These are phyloP conservation scores for Colistium nudipinnis DNA, from an alignment of 2,113 vertebrate species.

Conservation along the genomic window DNA sequence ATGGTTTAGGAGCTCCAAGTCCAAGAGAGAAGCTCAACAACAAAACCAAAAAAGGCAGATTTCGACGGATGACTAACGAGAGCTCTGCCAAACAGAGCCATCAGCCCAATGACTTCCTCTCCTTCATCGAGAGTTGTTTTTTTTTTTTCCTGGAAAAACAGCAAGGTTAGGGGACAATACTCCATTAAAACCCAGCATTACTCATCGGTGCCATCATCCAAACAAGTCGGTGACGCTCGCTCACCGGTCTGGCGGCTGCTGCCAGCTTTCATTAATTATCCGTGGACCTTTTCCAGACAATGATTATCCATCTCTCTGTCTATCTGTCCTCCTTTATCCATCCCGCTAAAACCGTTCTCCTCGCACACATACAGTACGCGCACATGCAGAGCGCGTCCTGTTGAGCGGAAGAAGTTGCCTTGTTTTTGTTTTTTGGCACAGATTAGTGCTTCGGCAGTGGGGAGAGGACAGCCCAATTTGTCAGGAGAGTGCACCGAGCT, in stretches of 20 bases:
- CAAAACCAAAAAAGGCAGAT: too few relatives aligned
- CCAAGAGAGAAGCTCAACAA: not conserved
- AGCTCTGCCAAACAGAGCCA: not conserved
- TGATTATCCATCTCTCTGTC: not conserved
- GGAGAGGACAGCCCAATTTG: conserved; percentile 78
- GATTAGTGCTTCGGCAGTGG: conserved; percentile 73
- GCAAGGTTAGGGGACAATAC: too few relatives aligned
- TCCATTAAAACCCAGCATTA: not conserved
- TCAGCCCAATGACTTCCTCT: too few relatives aligned
- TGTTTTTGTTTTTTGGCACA: conserved; percentile 73
- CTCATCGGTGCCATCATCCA: not conserved
- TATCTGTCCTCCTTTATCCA: not conserved
- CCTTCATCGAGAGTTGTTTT: too few relatives aligned
- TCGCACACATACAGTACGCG: conserved; percentile 1
- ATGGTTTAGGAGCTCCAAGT: not conserved
- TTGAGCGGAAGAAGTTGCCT: conserved; percentile 44
- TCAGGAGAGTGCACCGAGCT: conserved; percentile 74
- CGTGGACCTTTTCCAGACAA: not conserved
- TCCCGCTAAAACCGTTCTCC: not conserved
- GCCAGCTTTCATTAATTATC: conserved; percentile 15
- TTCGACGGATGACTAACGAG: not conserved
- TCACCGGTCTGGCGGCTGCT: not conserved
- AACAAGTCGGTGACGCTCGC: not conserved
- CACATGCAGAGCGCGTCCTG: conserved; percentile 25
- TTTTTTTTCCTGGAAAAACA: not conserved